Base-by-base conservation (phyloP, 2,888 invertebrate genomes). In the Drosophila recens region DNA sequence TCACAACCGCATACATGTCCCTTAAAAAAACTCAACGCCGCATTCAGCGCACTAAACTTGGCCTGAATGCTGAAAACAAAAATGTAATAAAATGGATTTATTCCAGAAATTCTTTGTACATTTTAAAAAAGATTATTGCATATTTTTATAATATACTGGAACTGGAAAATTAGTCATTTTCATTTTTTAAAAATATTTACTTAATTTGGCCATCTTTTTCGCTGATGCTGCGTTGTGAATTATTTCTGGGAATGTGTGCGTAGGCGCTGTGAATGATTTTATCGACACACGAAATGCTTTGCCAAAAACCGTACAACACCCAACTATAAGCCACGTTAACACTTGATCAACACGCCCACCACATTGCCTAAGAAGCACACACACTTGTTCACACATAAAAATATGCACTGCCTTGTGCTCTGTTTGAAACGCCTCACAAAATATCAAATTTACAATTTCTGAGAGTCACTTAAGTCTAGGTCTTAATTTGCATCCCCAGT, bases 291-390 rank as follows among this genome's bases (percentile, higher is more conserved):
- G 79, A 75, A 82, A 77, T 88, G 89, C 89, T 89, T 82, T 83
- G 83, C 83, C 89, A 87, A 89, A 89, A 72, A 83, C 89, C 83
- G 83, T 83, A 83, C 68, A 83, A 83, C 87, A 87, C 87, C 89
- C 83, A 83, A 83, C 84, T 68, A 81, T 68, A 81, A 72, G 78
- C 89, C 89, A 89, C 84, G 63, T 63, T 62, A 67, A 87, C 67
- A 82, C 83, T 63, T 64, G 57, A 49, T 58, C 36, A 20, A 69
- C 63, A 53, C 52, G 58, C 42, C 65, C 53, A 77, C 40, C 51
- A 45, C 40, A 52, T 63, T 13, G 74, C 46, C 66, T 40, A 62
- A 43, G 48, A 54, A 68, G 33, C 53, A 58, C 57, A 64, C 48
- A 63, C 30, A 11, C 51, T 40, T 52, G 3, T 5, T 45, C 40